phyloP scores from a whole-genome alignment of 2,797 vertebrate genomes.

The Macropodus opercularis region DNA sequence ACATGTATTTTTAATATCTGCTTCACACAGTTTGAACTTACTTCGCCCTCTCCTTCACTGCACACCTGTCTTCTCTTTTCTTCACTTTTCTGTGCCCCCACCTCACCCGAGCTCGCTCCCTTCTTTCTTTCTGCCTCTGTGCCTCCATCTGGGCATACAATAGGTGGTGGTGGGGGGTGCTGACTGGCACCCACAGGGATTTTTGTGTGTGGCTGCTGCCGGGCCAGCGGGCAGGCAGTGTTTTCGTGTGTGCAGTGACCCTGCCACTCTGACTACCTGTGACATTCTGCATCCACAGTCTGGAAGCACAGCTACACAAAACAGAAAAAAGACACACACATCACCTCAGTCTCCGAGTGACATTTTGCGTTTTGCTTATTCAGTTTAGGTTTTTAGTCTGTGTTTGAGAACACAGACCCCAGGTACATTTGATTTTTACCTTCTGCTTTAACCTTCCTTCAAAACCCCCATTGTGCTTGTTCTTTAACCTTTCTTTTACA shows the following conservation, averaged over 20 bases:
- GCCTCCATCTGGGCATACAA: conserved; percentile 46
- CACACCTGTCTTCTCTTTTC: not conserved
- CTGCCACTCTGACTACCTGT: conserved; percentile 70
- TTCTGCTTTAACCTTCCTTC: conserved; percentile 14
- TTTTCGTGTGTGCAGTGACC: conserved; percentile 75
- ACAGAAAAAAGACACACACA: conserved; percentile 23
- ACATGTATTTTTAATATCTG: conserved; percentile 1
- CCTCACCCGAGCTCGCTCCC: conserved; percentile 29
- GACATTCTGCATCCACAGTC: conserved; percentile 67
- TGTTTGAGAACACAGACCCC: conserved; percentile 28
- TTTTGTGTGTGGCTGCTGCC: conserved; percentile 37
- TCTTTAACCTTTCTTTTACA: conserved; percentile 31
- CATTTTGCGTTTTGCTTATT: conserved; percentile 61
- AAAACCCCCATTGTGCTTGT: conserved; percentile 1
- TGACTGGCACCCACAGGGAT: conserved; percentile 48
- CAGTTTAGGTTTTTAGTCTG: conserved; percentile 36
- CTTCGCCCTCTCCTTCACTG: conserved; percentile 6
- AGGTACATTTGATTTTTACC: conserved; percentile 2
- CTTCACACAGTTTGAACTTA: not conserved
- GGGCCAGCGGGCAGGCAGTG: conserved; percentile 32
- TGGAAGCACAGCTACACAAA: conserved; percentile 42
- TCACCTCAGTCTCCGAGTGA: conserved; percentile 61
- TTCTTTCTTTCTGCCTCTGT: conserved; percentile 15
- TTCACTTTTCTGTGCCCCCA: conserved; percentile 12
- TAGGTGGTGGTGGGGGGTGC: conserved; percentile 11